phyloP scores from a whole-genome alignment of 1,140 invertebrate genomes.

The Planococcus citri region DNA sequence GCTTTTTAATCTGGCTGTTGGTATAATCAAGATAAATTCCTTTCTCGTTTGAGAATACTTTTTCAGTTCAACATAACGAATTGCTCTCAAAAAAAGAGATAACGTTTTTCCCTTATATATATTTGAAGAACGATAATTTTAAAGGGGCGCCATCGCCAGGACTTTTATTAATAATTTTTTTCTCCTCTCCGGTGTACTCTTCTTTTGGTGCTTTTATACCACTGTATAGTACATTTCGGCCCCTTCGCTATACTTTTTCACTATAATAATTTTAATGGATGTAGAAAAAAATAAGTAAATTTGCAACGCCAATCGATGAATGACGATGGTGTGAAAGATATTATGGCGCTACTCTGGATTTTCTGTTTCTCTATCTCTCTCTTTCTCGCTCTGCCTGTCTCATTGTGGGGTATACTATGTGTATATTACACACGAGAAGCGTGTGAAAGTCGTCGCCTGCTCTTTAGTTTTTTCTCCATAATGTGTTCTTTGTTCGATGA shows the following conservation, averaged over 20 bases:
- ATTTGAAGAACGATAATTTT: constrained; percentile 4
- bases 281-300: not conserved
- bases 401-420: not conserved
- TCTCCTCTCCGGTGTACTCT: not conserved
- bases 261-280: constrained; percentile 7
- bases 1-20: constrained; percentile 14
- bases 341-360: too few species aligned
- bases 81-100: constrained; percentile 9
- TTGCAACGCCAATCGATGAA: not conserved
- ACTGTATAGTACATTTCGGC: too few species aligned
- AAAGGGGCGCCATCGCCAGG: not conserved
- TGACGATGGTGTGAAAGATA: too few species aligned
- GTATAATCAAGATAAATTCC: constrained; percentile 15
- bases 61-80: not conserved
- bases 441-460: too few species aligned
- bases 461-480: too few species aligned
- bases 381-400: not conserved
- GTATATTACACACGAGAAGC: not conserved
- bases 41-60: constrained; percentile 11
- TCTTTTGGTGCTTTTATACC: not conserved
- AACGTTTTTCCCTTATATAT: not conserved
- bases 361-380: too few species aligned
- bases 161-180: constrained; percentile 9
- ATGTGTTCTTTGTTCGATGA: too few species aligned
- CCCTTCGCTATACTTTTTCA: not conserved